Base-by-base conservation (phyloP, 2,888 invertebrate genomes). In the Eupeodes luniger region DNA sequence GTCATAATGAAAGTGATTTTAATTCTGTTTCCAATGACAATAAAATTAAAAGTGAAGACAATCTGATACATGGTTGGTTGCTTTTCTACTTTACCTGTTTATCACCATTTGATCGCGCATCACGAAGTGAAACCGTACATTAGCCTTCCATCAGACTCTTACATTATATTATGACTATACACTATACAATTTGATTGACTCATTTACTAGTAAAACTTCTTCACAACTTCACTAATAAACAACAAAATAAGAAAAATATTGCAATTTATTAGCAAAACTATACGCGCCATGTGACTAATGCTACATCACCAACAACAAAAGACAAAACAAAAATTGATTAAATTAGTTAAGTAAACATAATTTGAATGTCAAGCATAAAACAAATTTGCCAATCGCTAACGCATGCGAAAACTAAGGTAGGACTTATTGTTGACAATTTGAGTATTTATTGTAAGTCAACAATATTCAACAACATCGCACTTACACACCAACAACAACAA, bases 311-410 rank as follows among this genome's bases (percentile, higher is more conserved):
- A 27, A 27, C 27, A 27, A 27, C 27, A 27, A 27, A 27, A 27
- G 16, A 55, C 3, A 36, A 36, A 59, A 34, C 7, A 14, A 34
- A 66, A 55, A 55, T 9, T 72, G 57, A 72, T 72, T 57, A 57
- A 72, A 72, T 72, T 72, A 72, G 7, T 19, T 36, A 14, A 62
- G 78, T 75, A 86, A 86, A 82, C 62, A 82, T 27, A 69, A 53
- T 69, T 62, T 47, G 85, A 86, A 86, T 86, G 75, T 86, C 85
- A 82, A 81, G 72, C 64, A 6, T n/a, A 53, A 62, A 67, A 81
- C 12, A 77, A 67, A 72, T 74, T 79, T 70, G 64, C 70, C 74
- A 75, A 79, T 74, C 81, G 40, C n/a, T 44, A 66, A 47, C 66
- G 40, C 16, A n/a, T 49, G 5, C n/a, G 11, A 53, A n/a, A 36